A percentile compares a stretch with the other conserved stretches of the same genome.
phyloP scores from a whole-genome alignment of 2,888 invertebrate species.

The Entomobrya proxima region DNA sequence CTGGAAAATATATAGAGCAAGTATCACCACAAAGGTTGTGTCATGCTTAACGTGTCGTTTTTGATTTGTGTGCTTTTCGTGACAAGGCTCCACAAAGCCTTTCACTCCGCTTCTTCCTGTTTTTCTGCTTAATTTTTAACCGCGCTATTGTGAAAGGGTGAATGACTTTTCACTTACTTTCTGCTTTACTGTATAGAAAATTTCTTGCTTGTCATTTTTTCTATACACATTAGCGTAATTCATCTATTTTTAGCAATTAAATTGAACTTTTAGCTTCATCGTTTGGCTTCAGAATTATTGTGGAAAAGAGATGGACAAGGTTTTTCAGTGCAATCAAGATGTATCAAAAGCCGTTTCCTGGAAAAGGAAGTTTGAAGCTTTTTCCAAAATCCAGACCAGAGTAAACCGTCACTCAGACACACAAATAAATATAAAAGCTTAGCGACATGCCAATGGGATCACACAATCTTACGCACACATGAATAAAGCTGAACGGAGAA shows the following conservation, averaged over 20 bases:
- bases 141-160: neutral
- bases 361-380: neutral
- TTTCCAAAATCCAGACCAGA: neutral
- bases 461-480: constrained; percentile 45
- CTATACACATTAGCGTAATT: too few relatives aligned
- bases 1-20: neutral
- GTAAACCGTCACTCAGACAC: neutral
- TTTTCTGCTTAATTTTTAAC: too few relatives aligned
- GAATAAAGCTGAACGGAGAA: constrained; percentile 24
- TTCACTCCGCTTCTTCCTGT: too few relatives aligned
- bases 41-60: too few relatives aligned
- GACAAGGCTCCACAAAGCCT: too few relatives aligned
- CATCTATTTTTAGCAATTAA: too few relatives aligned
- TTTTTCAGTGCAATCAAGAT: constrained; percentile 6
- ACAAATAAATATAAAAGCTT: too few relatives aligned
- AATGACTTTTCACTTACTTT: neutral
- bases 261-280: too few relatives aligned
- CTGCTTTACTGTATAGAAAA: neutral
- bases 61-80: too few relatives aligned
- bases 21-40: too few relatives aligned
- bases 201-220: neutral
- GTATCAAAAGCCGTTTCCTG: neutral
- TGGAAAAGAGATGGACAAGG: too few relatives aligned
- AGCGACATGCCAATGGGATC: constrained; percentile 44
- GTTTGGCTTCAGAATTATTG: too few relatives aligned